phyloP scores from a whole-genome alignment of 2,888 invertebrate species.

The Drosophila barbarae region DNA sequence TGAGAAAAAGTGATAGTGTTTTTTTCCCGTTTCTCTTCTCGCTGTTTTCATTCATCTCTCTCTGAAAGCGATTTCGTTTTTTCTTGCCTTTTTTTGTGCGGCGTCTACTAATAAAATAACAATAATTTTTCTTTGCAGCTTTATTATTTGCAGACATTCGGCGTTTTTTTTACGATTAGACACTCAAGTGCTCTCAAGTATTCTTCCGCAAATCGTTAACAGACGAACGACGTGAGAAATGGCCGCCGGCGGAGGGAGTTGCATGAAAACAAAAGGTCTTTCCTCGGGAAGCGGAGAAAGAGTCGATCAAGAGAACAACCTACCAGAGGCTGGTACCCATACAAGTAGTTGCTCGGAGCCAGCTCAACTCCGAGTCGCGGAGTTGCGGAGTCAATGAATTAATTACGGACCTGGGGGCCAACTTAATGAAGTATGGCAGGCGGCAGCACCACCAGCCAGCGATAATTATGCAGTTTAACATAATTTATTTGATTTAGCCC shows the following conservation, averaged over 20 bases:
- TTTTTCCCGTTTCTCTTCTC: conserved; percentile 45
- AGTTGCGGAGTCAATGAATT: conserved; percentile 35
- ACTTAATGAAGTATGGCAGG: conserved; percentile 27
- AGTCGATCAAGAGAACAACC: conserved; percentile 15
- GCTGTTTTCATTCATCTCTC: conserved; percentile 40
- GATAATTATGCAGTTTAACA: conserved; percentile 56
- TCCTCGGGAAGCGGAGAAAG: conserved; percentile 7
- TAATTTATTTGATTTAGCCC: conserved; percentile 41
- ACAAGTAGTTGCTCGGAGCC: background rate
- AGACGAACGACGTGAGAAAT: conserved; percentile 41
- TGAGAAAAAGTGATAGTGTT: conserved; percentile 73
- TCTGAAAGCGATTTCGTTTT: conserved; percentile 61
- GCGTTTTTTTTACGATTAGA: conserved; percentile 62
- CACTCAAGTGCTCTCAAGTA: conserved; percentile 64
- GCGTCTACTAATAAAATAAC: conserved; percentile 37
- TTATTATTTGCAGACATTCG: conserved; percentile 67
- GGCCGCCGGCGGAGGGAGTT: conserved; percentile 26
- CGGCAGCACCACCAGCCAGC: conserved; percentile 12
- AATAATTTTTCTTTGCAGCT: conserved; percentile 47
- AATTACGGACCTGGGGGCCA: conserved; percentile 31
- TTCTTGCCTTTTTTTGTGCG: conserved; percentile 45
- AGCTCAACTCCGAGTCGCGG: conserved; percentile 9
- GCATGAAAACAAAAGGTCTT: conserved; percentile 11
- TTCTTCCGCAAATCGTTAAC: conserved; percentile 68
- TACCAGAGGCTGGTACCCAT: conserved; percentile 3